These are phyloP conservation scores for Rosalia funebris DNA, from an alignment of 2,888 invertebrate species.

Conservation along the genomic window DNA sequence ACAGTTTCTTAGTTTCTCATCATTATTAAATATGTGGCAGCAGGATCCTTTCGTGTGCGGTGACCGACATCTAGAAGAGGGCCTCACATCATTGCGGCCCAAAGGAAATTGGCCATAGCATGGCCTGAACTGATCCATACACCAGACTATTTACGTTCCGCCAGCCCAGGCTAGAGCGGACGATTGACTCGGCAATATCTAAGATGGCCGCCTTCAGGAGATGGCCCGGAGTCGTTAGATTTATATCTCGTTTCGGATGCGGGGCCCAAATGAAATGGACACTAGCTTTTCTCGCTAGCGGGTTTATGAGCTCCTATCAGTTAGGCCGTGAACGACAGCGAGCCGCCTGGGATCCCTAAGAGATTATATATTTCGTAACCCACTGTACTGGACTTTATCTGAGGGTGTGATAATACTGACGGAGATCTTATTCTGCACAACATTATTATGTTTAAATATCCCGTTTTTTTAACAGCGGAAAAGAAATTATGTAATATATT, in stretches of 20 bases:
- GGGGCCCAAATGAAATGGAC: constrained; percentile 49
- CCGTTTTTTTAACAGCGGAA: too few relatives aligned
- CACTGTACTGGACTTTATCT: constrained; percentile 1
- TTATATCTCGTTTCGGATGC: constrained; percentile 52
- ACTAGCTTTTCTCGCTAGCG: constrained; percentile 45
- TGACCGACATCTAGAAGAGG: constrained; percentile 39
- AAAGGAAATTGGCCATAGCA: constrained; percentile 39
- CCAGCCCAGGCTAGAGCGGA: background rate
- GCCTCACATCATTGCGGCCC: constrained; percentile 36
- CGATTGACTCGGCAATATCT: constrained; percentile 15
- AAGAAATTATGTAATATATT: too few relatives aligned
- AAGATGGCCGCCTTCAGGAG: constrained; percentile 35
- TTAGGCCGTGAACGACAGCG: constrained; percentile 27
- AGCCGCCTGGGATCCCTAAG: constrained; percentile 14
- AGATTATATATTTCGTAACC: constrained; percentile 10
- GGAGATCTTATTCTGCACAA: too few relatives aligned
- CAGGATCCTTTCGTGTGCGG: constrained; percentile 43
- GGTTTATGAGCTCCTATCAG: constrained; percentile 41
- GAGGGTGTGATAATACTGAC: constrained; percentile 14
- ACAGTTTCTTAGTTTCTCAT: too few relatives aligned
- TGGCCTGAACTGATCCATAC: constrained; percentile 28
- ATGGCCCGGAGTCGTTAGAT: constrained; percentile 47
- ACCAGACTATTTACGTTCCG: background rate
- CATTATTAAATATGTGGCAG: too few relatives aligned
- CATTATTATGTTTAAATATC: too few relatives aligned